phyloP scores from a whole-genome alignment of 2,113 vertebrate species.

The Glareola pratincola region DNA sequence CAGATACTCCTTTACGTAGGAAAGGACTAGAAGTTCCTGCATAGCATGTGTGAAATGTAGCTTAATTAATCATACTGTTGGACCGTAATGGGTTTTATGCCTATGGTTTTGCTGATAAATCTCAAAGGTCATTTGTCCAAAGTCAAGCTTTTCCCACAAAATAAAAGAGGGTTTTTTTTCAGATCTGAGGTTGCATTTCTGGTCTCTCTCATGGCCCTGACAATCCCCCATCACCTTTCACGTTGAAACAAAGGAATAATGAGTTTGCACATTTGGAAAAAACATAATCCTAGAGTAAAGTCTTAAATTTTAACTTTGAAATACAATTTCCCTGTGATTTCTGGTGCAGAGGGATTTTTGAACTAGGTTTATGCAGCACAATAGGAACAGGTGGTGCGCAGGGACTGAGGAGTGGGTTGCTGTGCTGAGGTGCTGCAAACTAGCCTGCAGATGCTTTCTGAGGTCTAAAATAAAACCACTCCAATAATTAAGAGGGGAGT shows the following conservation, averaged over 20 bases:
- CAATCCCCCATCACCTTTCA: neutral
- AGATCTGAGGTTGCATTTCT: neutral
- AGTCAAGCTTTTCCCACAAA: neutral
- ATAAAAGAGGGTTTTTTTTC: neutral
- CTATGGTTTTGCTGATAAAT: neutral
- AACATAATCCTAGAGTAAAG: neutral
- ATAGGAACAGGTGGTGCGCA: neutral
- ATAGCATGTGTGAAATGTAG: fast-evolving
- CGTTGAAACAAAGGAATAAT: neutral
- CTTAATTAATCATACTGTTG: neutral
- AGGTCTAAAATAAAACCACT: neutral
- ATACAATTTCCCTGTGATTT: neutral
- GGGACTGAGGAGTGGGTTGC: neutral
- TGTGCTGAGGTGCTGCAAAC: neutral
- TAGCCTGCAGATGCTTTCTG: neutral
- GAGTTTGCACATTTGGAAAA: neutral
- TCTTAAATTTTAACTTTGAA: neutral
- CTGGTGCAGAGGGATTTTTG: neutral
- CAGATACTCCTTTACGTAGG: neutral
- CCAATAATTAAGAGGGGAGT: fast-evolving
- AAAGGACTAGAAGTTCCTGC: neutral
- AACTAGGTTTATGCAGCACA: neutral
- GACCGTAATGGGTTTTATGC: fast-evolving
- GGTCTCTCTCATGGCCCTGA: neutral
- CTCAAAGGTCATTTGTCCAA: neutral